Base-by-base conservation (phyloP, 2,888 invertebrate genomes). In the Dendrolimus houi region DNA sequence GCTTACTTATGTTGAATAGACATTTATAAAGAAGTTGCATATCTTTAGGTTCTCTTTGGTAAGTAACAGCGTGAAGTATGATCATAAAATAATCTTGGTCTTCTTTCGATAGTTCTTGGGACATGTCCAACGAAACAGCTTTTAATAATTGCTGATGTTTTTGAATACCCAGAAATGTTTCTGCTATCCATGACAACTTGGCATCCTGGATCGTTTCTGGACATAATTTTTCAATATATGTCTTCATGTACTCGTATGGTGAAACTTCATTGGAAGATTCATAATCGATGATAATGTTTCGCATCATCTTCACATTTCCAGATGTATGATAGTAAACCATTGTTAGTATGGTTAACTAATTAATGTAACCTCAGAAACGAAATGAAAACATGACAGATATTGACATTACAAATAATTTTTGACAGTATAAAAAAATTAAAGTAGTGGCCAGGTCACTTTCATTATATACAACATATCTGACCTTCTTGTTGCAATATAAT, bases 321-420 rank as follows among this genome's bases (percentile, higher is more conserved):
- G 87, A 88, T 62, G 86, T 89, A 63, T 80, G 69, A 66, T 80
- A 88, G 73, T 80, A 89, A 75, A 87, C 88, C 89, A 90, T 90
- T 70, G 64, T 77, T 62, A 29, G 57, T 62, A 64, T 61, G 57
- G 56, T 56, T 57, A 57, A 55, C 52, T 55, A 58, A 62, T 57
- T 55, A 59, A 64, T 59, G 57, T 55, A 69, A 68, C 69, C 66
- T 70, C 64, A 70, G 66, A 71, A 69, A 71, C 62, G 60, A 68
- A 70, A 71, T 66, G 64, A 67, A 74, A 73, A 70, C 71, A 69
- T 79, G 71, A 71, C 73, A 75, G 70, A 69, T 66, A 68, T 67
- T 65, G 64, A 68, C 63, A 70, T 64, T 63, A 73, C 68, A 69
- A 71, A 69, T 70, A 73, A 75, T 77, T 77, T 75, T 63, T 75